These are phyloP conservation scores for Tor tambroides DNA, from an alignment of 2,113 vertebrate species.

Conservation along the genomic window DNA sequence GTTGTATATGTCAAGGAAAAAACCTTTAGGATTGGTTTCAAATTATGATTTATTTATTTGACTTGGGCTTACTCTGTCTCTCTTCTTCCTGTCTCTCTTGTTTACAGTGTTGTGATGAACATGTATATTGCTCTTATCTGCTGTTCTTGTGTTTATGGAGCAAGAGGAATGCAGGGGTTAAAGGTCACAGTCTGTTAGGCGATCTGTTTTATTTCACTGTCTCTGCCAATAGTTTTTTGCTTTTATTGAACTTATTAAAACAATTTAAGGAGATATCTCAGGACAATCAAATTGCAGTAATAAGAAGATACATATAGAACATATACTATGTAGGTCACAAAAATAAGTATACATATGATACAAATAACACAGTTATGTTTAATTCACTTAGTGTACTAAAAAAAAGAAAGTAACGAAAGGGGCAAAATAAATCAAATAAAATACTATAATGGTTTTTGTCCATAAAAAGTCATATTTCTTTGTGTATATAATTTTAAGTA, in stretches of 20 bases:
- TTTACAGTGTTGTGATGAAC: neutral
- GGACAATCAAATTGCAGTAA: neutral
- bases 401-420: no score
- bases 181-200: neutral
- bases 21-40: neutral
- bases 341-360: no score
- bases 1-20: neutral
- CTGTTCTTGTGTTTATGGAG: constrained; percentile 1
- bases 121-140: constrained; percentile 25
- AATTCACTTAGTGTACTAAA: no score
- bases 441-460: no score
- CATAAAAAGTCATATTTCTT: no score
- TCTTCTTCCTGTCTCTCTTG: neutral
- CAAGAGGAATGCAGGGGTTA: constrained; percentile 7
- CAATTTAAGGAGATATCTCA: neutral
- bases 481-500: no score
- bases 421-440: no score
- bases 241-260: neutral
- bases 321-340: no score
- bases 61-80: neutral
- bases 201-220: neutral
- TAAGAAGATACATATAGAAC: no score
- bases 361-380: no score
- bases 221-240: neutral
- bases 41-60: neutral